A percentile compares a stretch with the other conserved stretches of the same genome.
Conservation (phyloP, 2,113 vertebrate species). For the Rostratula benghalensis region DNA sequence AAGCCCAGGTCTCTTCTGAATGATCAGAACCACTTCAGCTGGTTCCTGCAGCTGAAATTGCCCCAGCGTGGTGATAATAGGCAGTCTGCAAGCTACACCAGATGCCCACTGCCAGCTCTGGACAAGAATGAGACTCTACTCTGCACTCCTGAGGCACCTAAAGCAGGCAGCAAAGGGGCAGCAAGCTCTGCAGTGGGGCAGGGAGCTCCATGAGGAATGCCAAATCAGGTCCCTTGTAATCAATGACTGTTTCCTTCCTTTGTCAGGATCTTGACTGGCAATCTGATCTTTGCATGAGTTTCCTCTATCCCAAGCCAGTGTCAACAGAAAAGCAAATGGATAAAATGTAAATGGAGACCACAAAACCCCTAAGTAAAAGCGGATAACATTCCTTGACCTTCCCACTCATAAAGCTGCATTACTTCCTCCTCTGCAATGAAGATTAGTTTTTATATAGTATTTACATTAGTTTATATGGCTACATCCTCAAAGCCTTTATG, state of each 20-base stretch:
- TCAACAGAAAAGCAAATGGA: slow-evolving; percentile 51
- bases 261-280: slow-evolving; percentile 16
- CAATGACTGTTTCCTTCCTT: slow-evolving; percentile 11
- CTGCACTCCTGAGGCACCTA: neutral
- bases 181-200: neutral
- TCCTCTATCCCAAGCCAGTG: slow-evolving; percentile 51
- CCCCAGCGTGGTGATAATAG: neutral
- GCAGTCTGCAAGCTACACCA: neutral
- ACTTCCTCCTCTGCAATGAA: slow-evolving; percentile 45
- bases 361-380: slow-evolving; percentile 11
- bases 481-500: slow-evolving; percentile 42
- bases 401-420: slow-evolving; percentile 39
- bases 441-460: slow-evolving; percentile 44
- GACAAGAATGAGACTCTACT: fast-evolving
- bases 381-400: slow-evolving; percentile 60
- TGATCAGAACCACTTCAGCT: neutral
- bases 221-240: neutral
- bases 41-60: neutral
- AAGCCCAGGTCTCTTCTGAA: neutral
- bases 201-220: neutral
- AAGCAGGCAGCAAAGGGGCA: neutral
- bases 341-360: slow-evolving; percentile 16
- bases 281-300: slow-evolving; percentile 14
- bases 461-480: slow-evolving; percentile 48
- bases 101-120: neutral